Percentiles rank a stretch among this genome's conserved stretches.
phyloP scores from a whole-genome alignment of 2,113 vertebrate genomes.

The Triplophysa dalaica region DNA sequence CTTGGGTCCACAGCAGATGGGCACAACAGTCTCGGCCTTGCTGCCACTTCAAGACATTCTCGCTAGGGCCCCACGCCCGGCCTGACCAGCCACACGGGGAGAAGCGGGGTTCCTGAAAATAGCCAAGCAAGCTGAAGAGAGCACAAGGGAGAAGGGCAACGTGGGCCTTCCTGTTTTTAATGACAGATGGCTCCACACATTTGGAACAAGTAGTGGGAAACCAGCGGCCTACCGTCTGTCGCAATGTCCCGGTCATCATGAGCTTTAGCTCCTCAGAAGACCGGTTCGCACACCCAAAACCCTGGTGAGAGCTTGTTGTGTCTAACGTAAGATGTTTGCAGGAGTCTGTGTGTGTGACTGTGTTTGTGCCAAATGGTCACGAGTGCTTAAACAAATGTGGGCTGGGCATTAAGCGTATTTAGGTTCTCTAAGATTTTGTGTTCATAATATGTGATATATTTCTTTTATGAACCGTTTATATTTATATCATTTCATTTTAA shows the following conservation, averaged over 20 bases:
- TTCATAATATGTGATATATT: too few relatives aligned
- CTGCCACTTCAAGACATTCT: slow-evolving; percentile 76
- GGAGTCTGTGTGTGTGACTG: background rate
- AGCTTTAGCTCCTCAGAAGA: background rate
- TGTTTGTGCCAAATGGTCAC: slow-evolving; percentile 17
- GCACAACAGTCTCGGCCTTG: slow-evolving; percentile 78
- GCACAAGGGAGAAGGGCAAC: slow-evolving; percentile 78
- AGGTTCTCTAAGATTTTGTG: too few relatives aligned
- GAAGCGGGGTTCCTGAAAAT: slow-evolving; percentile 83
- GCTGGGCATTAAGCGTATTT: background rate
- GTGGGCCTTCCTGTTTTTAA: slow-evolving; percentile 85
- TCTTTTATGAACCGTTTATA: too few relatives aligned
- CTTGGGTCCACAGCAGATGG: slow-evolving; percentile 89
- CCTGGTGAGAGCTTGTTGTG: slow-evolving; percentile 55
- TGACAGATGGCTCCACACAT: slow-evolving; percentile 82
- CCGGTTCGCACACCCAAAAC: slow-evolving; percentile 17
- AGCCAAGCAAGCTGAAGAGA: slow-evolving; percentile 73
- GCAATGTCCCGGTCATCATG: slow-evolving; percentile 59
- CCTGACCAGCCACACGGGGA: slow-evolving; percentile 69
- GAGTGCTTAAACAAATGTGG: slow-evolving; percentile 23
- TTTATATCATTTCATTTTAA: too few relatives aligned
- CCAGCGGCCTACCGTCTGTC: slow-evolving; percentile 65
- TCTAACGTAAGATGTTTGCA: slow-evolving; percentile 51
- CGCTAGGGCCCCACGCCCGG: slow-evolving; percentile 69
- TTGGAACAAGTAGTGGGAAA: slow-evolving; percentile 81